Evolutionary conservation across 1,140 invertebrate species (phyloP), one percentile per base, ranked within the genome.

Genomic region (Lordiphosa mommai): DNA sequence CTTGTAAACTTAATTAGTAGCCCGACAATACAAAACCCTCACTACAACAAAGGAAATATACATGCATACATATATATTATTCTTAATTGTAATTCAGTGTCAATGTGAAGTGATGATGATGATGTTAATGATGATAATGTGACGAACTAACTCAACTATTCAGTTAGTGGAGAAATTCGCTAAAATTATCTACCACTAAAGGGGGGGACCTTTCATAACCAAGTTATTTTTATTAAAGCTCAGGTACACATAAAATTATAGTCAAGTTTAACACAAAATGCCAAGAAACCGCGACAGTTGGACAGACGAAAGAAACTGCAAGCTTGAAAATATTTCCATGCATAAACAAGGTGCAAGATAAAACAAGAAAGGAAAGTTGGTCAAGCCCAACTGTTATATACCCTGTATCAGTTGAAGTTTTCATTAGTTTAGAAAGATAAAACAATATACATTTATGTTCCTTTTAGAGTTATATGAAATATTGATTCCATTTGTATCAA

Each of bases 321-420:
- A 70, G 56, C 61, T 52, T 70, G 61, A 33, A 80, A 66, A 70
- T 74, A 71, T 68, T 82, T 80, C 48, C 67, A 74, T 63, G 55
- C 63, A 72, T 82, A 76, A 84, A 84, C 77, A 68, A 76, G 76
- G 46, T 67, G 76, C 50, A 71, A 74, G 60, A 70, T 74, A 80
- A 58, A 29, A 61, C 44, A 50, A 47, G 43, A 50, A 44, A 52
- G 8, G 38, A 38, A 47, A 44, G 2, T 1, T 20, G 17, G 3
- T 20, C 3, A 20, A 20, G 17, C 2, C 0, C 0, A 4, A 4
- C 1, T 4, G 3, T 4, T 0, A 4, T 4, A 20, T 23, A 23
- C 20, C 20, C 20, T 23, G 5, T 5, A 23, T 23, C 3, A n/a
- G n/a, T n/a, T n/a, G n/a, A n/a, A n/a, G n/a, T n/a, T n/a, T n/a